phyloP scores from a whole-genome alignment of 1,140 invertebrate species.

The Cydia amplana region DNA sequence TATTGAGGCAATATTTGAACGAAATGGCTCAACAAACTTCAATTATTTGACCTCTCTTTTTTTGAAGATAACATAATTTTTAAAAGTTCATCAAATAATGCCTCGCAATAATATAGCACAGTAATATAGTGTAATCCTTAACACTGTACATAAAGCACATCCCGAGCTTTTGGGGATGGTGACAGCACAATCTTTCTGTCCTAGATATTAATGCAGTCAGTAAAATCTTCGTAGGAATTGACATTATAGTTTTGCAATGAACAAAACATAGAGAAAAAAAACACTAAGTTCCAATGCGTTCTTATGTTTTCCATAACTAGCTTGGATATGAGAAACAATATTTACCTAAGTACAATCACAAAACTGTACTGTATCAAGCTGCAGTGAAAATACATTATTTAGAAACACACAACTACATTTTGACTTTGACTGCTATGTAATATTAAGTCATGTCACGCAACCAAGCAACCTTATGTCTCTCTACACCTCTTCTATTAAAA shows the following conservation, averaged over 20 bases:
- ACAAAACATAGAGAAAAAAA: neutral
- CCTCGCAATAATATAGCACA: conserved; percentile 13
- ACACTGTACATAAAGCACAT: conserved; percentile 41
- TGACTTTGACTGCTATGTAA: too few species aligned
- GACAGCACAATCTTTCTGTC: conserved; percentile 35
- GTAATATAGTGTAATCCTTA: conserved; percentile 29
- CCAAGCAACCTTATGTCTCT: too few species aligned
- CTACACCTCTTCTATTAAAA: too few species aligned
- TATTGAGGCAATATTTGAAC: conserved; percentile 9
- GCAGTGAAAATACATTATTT: too few species aligned
- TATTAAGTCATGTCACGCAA: too few species aligned
- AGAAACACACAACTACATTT: neutral
- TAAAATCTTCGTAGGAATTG: neutral
- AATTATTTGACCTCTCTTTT: neutral
- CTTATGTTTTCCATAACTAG: too few species aligned
- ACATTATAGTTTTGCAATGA: neutral
- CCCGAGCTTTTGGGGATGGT: conserved; percentile 48
- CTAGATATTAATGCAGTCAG: conserved; percentile 19
- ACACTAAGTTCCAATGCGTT: too few species aligned
- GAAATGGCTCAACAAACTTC: neutral
- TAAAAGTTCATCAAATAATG: neutral
- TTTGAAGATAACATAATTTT: neutral
- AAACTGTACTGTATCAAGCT: too few species aligned
- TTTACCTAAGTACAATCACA: too few species aligned
- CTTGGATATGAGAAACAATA: too few species aligned